phyloP scores from a whole-genome alignment of 2,888 invertebrate species.

The Auanema freiburgensis region DNA sequence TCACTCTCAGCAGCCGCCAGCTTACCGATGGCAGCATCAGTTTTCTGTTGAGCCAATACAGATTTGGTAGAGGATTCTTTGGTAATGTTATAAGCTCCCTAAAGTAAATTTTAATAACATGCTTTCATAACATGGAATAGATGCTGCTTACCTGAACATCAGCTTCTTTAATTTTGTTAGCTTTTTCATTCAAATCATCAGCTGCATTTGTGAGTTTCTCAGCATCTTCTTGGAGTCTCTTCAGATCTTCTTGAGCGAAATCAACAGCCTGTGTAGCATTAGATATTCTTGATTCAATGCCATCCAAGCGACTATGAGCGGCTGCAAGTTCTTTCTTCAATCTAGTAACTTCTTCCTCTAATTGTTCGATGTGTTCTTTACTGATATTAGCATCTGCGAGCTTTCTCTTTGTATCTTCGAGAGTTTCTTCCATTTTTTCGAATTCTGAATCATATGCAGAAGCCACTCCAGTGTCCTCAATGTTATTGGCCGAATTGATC shows the following conservation, averaged over 20 bases:
- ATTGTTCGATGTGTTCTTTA: conserved; percentile 56
- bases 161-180: conserved; percentile 85
- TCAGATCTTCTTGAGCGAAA: conserved; percentile 50
- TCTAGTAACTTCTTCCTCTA: conserved; percentile 44
- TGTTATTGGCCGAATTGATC: conserved; percentile 84
- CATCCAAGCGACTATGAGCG: conserved; percentile 43
- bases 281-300: conserved; percentile 47
- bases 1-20: conserved; percentile 39
- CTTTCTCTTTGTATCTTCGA: conserved; percentile 41
- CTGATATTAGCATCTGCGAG: conserved; percentile 48
- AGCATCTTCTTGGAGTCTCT: conserved; percentile 62
- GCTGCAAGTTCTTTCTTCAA: conserved; percentile 28
- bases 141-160: conserved; percentile 40
- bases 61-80: conserved; percentile 75
- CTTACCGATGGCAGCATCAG: conserved; percentile 45
- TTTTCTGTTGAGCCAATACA: conserved; percentile 68
- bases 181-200: conserved; percentile 80
- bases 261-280: conserved; percentile 53
- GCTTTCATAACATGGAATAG: conserved; percentile 6
- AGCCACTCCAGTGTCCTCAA: conserved; percentile 91
- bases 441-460: conserved; percentile 95
- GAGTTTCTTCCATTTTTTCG: conserved; percentile 79
- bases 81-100: conserved; percentile 84
- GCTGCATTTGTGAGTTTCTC: conserved; percentile 74
- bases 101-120: conserved; percentile 10